Evolutionary conservation across 2,797 vertebrate genomes (phyloP).

Genomic region (Bovichtus diacanthus): DNA sequence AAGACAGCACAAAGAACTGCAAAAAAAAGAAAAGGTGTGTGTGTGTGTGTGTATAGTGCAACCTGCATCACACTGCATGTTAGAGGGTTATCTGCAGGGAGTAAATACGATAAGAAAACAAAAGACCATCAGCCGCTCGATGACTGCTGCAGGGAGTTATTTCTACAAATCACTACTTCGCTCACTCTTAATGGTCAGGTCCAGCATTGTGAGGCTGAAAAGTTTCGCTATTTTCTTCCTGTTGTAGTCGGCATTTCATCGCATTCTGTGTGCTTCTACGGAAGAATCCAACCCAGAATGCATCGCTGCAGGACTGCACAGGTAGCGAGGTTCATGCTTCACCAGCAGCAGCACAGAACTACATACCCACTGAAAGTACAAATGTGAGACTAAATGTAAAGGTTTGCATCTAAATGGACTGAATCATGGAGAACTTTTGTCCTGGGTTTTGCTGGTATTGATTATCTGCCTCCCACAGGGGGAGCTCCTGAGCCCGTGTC

Average conservation of each 20-base stretch:
- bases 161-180: slow-evolving; percentile 7
- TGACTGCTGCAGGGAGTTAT: slow-evolving; percentile 23
- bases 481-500: slow-evolving; percentile 97
- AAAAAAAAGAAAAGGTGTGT: slow-evolving; percentile 38
- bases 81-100: slow-evolving; percentile 23
- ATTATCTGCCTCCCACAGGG: slow-evolving; percentile 84
- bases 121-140: not conserved
- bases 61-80: slow-evolving; percentile 25
- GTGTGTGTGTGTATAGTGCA: slow-evolving; percentile 39
- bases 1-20: slow-evolving; percentile 25
- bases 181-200: not conserved
- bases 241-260: no score
- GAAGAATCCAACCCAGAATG: not conserved
- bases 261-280: not conserved
- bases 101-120: slow-evolving; percentile 27
- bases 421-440: not conserved
- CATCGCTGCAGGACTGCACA: no score
- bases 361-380: not conserved
- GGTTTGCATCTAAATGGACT: slow-evolving; percentile 2
- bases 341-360: not conserved
- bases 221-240: not conserved
- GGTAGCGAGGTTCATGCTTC: not conserved
- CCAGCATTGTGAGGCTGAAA: not conserved
- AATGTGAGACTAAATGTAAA: not conserved
- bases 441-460: not conserved